These are phyloP conservation scores for Serranus cabrilla DNA, from an alignment of 2,797 vertebrate species.

Conservation along the genomic window DNA sequence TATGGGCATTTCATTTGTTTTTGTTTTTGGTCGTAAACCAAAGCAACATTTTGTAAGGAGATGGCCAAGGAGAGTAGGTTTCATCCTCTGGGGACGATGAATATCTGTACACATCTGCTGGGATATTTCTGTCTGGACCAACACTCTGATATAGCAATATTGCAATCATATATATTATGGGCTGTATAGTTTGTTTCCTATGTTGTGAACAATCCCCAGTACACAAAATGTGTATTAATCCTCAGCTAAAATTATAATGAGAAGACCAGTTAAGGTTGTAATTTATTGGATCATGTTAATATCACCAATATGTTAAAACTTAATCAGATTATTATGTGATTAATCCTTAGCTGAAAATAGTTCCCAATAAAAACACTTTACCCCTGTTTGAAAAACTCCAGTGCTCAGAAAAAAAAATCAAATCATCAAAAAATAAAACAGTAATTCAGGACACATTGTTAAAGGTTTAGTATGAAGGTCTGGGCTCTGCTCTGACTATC, in stretches of 20 bases:
- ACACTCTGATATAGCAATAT: neutral
- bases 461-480: neutral
- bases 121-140: neutral
- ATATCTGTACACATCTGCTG: neutral
- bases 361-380: neutral
- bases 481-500: neutral
- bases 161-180: neutral
- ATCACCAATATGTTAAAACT: too few species aligned
- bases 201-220: neutral
- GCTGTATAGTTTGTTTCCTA: too few species aligned
- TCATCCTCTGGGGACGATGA: neutral
- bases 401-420: too few species aligned
- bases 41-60: neutral
- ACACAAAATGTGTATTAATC: neutral
- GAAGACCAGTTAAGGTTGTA: too few species aligned
- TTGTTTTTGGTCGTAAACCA: neutral
- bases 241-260: neutral
- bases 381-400: neutral
- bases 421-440: fast-evolving
- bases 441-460: neutral
- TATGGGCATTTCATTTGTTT: neutral
- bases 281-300: too few species aligned
- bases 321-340: neutral
- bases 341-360: neutral
- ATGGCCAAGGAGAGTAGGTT: neutral